Percentiles rank a stretch among this genome's conserved stretches.
These are phyloP conservation scores for Drosophila aldrichi DNA, from an alignment of 2,888 invertebrate species.

Conservation along the genomic window DNA sequence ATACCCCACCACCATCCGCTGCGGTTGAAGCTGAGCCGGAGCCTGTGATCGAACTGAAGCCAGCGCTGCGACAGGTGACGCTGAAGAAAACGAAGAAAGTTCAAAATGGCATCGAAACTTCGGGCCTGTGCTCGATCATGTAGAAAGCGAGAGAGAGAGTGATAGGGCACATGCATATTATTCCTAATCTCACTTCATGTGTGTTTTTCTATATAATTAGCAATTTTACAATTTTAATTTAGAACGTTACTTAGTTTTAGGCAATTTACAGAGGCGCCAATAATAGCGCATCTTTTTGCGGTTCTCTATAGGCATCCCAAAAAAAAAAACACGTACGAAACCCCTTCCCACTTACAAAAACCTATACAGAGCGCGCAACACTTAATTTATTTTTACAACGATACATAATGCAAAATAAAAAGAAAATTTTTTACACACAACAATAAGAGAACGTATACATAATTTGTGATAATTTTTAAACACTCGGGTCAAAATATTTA, in stretches of 20 bases:
- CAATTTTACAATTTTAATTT: constrained; percentile 64
- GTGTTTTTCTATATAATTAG: constrained; percentile 53
- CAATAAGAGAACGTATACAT: constrained; percentile 59
- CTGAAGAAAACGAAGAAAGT: constrained; percentile 90
- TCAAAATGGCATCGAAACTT: constrained; percentile 91
- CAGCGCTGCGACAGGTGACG: constrained; percentile 88
- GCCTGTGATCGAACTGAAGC: constrained; percentile 87
- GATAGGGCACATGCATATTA: constrained; percentile 39
- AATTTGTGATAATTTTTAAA: constrained; percentile 76
- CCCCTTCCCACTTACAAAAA: constrained; percentile 8
- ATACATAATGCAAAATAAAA: constrained; percentile 60
- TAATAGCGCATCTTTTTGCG: constrained; percentile 36
- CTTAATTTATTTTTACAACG: constrained; percentile 63
- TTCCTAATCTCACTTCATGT: constrained; percentile 62
- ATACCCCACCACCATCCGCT: constrained; percentile 56
- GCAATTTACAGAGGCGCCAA: constrained; percentile 45
- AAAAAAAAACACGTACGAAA: background rate
- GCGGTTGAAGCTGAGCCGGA: constrained; percentile 69
- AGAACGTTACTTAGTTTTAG: constrained; percentile 77
- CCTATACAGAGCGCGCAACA: constrained; percentile 33
- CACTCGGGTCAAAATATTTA: constrained; percentile 42
- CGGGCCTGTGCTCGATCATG: constrained; percentile 95
- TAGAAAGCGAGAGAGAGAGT: constrained; percentile 76
- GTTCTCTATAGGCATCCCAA: constrained; percentile 57
- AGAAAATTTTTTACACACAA: constrained; percentile 53